These are phyloP conservation scores for Globodera rostochiensis DNA, from an alignment of 1,140 invertebrate genomes.

Conservation along the genomic window DNA sequence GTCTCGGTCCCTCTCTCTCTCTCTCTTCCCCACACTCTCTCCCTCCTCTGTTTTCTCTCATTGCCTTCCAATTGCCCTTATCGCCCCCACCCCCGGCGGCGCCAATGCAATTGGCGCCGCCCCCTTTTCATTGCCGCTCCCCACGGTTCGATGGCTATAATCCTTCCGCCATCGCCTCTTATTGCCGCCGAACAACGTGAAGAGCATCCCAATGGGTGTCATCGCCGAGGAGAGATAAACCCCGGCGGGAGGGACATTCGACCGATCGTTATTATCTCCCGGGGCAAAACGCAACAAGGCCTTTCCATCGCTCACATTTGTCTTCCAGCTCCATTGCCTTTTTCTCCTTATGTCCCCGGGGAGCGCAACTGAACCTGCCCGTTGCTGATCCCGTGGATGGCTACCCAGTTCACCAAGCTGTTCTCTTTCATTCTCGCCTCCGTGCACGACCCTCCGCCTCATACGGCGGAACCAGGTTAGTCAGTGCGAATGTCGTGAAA, in stretches of 20 bases:
- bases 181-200: background rate
- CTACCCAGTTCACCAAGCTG: constrained; percentile 64
- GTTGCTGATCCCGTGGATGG: constrained; percentile 41
- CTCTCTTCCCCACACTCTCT: background rate
- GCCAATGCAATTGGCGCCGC: constrained; percentile 10
- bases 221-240: background rate
- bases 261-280: background rate
- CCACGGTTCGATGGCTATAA: constrained; percentile 2
- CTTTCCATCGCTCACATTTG: background rate
- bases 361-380: background rate
- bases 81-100: background rate
- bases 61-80: background rate
- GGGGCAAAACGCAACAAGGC: too few relatives aligned
- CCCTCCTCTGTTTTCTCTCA: background rate
- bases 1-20: background rate
- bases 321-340: background rate
- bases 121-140: constrained; percentile 3
- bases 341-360: background rate
- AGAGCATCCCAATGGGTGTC: background rate
- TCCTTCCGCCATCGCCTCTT: constrained; percentile 10
- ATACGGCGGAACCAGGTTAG: constrained; percentile 19
- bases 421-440: constrained; percentile 65
- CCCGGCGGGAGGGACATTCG: background rate
- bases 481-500: background rate
- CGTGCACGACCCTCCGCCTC: constrained; percentile 59